phyloP scores from a whole-genome alignment of 37 sponge, comb jelly and placozoan species.

The Beroe forskalii region DNA sequence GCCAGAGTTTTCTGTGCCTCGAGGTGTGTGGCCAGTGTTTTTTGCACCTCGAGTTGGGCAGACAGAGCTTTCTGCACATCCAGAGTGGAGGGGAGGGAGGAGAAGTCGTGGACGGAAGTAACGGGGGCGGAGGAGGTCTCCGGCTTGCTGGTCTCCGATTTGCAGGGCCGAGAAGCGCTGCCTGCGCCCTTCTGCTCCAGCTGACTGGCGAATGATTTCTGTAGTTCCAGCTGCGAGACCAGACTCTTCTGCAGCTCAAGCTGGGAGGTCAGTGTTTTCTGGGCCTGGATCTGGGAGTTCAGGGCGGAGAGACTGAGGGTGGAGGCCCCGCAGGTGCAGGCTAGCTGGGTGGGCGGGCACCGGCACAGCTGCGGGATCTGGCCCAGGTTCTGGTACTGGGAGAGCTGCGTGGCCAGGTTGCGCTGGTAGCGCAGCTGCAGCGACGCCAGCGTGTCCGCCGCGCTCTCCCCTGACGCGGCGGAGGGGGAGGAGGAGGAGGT shows the following conservation, averaged over 20 bases:
- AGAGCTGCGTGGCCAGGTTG: constrained; percentile 49
- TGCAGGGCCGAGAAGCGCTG: background rate
- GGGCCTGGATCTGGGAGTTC: constrained; percentile 18
- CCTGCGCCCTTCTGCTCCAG: background rate
- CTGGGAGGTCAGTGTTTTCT: constrained; percentile 43
- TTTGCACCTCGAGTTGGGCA: constrained; percentile 52
- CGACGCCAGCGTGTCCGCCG: constrained; percentile 1
- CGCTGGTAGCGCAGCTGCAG: constrained; percentile 45
- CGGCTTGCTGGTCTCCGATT: background rate
- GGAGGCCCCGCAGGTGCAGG: constrained; percentile 33
- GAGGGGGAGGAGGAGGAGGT: background rate
- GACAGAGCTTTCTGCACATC: constrained; percentile 40
- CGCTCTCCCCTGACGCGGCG: background rate
- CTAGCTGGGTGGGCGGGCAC: constrained; percentile 21
- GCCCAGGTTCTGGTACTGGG: constrained; percentile 39
- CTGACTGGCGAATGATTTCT: constrained; percentile 33
- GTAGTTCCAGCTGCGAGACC: constrained; percentile 46
- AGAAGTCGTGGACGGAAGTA: background rate
- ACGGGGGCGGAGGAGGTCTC: background rate
- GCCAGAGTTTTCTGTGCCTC: constrained; percentile 56
- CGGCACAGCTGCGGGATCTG: background rate
- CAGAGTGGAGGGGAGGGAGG: background rate
- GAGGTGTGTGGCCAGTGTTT: constrained; percentile 45
- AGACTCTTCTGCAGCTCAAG: constrained; percentile 48
- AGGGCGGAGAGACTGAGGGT: constrained; percentile 37